phyloP scores from a whole-genome alignment of 1,140 invertebrate species.

The Eurosta solidaginis region DNA sequence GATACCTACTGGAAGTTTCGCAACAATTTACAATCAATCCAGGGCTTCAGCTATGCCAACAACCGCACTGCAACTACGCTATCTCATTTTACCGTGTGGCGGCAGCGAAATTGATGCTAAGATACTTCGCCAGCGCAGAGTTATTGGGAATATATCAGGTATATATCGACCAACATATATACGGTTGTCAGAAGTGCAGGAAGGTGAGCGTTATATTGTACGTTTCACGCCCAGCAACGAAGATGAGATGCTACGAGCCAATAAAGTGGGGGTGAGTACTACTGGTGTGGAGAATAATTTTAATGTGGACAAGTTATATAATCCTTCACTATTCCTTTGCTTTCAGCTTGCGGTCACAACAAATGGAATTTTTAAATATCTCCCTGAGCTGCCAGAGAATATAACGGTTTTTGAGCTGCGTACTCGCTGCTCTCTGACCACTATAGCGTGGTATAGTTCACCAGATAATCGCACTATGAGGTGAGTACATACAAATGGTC shows the following conservation, averaged over 20 bases:
- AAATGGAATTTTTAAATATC: slow-evolving; percentile 42
- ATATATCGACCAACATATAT: slow-evolving; percentile 54
- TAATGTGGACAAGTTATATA: too few species aligned
- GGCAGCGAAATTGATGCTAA: slow-evolving; percentile 53
- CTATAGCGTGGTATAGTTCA: slow-evolving; percentile 56
- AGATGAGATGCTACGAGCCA: slow-evolving; percentile 51
- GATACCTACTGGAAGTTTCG: neutral
- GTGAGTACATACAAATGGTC: slow-evolving; percentile 39
- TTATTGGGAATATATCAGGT: slow-evolving; percentile 39
- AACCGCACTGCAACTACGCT: slow-evolving; percentile 39
- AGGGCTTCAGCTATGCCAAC: neutral
- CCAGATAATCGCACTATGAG: slow-evolving; percentile 52
- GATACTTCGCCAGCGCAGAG: slow-evolving; percentile 41
- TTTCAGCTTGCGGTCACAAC: slow-evolving; percentile 50
- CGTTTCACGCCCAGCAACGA: slow-evolving; percentile 54
- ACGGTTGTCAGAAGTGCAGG: slow-evolving; percentile 39
- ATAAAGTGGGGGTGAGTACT: slow-evolving; percentile 50
- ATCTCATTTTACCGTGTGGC: slow-evolving; percentile 50
- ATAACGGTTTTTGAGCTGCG: slow-evolving; percentile 52
- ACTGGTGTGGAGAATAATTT: too few species aligned
- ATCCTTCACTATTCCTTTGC: neutral
- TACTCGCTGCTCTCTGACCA: slow-evolving; percentile 47
- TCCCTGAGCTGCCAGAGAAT: slow-evolving; percentile 51
- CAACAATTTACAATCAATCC: neutral
- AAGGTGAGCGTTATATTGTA: slow-evolving; percentile 49